Evolutionary conservation across 2,797 vertebrate species (phyloP), one percentile per base, ranked within the genome.

Genomic region (Parauchenoglanis punctatus): DNA sequence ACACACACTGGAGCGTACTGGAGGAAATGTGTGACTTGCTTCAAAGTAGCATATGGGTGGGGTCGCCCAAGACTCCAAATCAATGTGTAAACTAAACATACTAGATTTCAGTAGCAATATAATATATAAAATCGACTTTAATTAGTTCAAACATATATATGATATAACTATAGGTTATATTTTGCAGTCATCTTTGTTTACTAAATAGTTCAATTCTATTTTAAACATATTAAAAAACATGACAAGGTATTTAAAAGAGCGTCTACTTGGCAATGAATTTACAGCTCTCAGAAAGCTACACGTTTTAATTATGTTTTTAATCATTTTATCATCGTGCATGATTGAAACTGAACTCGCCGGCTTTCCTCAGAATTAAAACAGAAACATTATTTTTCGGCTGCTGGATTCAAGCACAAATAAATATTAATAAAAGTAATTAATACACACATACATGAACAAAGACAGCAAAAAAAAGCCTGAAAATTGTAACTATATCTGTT

Each of bases 21-120:
- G 17, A 65, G 46, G 17, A 23, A 49, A 28, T 54, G 0, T 18
- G 15, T 54, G 18, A 46, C 12, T 10, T 56, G 75, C 31, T 80
- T 28, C 5, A 25, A 80, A 59, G 49, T 56, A 56, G 49, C 13
- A 17, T 5, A 82, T 67, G 81, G 81, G 81, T 82, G 81, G 59
- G 81, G 81, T 82, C 23, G 15, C 58, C 81, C 44, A 49, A 31
- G 7, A 25, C 25, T 11, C 59, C 3, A 15, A 10, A 1, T 56
- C 54, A 18, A 28, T 46, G 3, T 31, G 46, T 12, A 31, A 49
- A 52, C 8, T 65, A 40, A 40, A 17, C 35, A 63, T 15, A 67
- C 13, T 13, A 15, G 1, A 81, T 61, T 61, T 81, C 4, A 40
- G 28, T 23, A 56, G 15, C 7, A 35, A 17, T 12, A 20, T 73